Conservation (phyloP, 2,888 invertebrate genomes). For the Mesorhabditis belari region DNA sequence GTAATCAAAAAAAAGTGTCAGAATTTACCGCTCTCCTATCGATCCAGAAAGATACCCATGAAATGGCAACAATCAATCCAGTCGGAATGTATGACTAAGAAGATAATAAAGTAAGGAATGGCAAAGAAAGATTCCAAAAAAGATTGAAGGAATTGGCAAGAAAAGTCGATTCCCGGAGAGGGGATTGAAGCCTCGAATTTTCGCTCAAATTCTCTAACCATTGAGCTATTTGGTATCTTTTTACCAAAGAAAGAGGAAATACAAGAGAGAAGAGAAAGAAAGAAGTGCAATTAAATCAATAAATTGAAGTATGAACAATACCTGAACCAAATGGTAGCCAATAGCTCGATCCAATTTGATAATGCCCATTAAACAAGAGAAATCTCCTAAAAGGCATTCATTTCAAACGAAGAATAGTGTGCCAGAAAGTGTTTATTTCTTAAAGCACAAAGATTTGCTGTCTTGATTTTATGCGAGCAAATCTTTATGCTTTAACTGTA, state of each 20-base stretch:
- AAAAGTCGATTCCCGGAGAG: no score
- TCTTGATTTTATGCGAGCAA: no score
- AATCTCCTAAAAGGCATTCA: constrained; percentile 24
- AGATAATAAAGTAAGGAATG: background rate
- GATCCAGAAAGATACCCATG: constrained; percentile 40
- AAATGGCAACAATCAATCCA: constrained; percentile 33
- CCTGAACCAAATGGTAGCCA: constrained; percentile 59
- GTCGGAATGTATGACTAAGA: constrained; percentile 33
- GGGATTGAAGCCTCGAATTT: no score
- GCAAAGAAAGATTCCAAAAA: background rate
- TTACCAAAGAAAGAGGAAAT: no score
- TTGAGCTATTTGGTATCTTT: no score
- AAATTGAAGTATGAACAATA: no score
- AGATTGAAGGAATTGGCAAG: no score
- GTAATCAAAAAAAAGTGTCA: background rate
- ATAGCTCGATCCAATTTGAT: constrained; percentile 57
- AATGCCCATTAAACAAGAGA: constrained; percentile 38
- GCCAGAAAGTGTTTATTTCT: background rate
- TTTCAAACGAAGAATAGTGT: background rate
- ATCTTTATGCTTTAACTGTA: background rate
- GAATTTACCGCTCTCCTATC: constrained; percentile 6
- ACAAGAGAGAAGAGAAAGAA: no score
- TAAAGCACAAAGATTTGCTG: background rate
- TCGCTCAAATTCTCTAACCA: no score
- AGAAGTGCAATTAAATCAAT: no score